A percentile compares a stretch with the other conserved stretches of the same genome.
phyloP scores from a whole-genome alignment of 2,888 invertebrate genomes.

The Bombyx huttoni region DNA sequence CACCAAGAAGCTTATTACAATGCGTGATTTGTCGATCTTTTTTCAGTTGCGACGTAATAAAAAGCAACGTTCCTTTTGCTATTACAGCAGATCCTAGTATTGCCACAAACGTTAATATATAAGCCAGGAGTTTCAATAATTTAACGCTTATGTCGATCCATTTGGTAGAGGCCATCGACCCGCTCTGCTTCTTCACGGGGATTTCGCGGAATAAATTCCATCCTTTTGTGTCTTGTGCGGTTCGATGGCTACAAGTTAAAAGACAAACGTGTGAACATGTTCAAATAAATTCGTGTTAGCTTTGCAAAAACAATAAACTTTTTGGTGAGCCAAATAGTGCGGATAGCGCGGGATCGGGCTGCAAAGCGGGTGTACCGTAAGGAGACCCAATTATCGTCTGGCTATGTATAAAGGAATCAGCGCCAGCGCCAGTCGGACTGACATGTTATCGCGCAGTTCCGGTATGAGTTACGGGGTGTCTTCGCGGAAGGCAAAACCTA shows the following conservation, averaged over 20 bases:
- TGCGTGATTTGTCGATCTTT: constrained; percentile 66
- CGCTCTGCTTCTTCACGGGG: constrained; percentile 76
- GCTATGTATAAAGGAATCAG: too few relatives aligned
- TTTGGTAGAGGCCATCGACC: constrained; percentile 76
- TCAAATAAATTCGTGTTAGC: too few relatives aligned
- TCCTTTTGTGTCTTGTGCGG: constrained; percentile 71
- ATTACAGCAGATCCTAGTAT: constrained; percentile 78
- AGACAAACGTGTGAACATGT: neutral
- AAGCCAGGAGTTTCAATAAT: constrained; percentile 77
- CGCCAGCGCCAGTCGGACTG: too few relatives aligned
- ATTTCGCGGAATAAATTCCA: constrained; percentile 88
- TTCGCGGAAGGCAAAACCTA: too few relatives aligned
- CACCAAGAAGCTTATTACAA: constrained; percentile 70
- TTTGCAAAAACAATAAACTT: too few relatives aligned
- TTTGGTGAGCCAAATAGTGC: too few relatives aligned
- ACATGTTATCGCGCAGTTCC: too few relatives aligned
- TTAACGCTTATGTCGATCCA: constrained; percentile 76
- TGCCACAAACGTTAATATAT: constrained; percentile 75
- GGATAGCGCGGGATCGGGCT: too few relatives aligned
- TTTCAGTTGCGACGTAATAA: constrained; percentile 80
- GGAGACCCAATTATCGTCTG: too few relatives aligned
- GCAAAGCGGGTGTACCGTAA: too few relatives aligned
- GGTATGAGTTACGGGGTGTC: too few relatives aligned
- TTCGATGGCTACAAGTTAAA: constrained; percentile 44
- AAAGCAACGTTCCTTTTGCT: constrained; percentile 81